Conservation (phyloP, 64 coral and sea anemone species). For the Actinia equina region DNA sequence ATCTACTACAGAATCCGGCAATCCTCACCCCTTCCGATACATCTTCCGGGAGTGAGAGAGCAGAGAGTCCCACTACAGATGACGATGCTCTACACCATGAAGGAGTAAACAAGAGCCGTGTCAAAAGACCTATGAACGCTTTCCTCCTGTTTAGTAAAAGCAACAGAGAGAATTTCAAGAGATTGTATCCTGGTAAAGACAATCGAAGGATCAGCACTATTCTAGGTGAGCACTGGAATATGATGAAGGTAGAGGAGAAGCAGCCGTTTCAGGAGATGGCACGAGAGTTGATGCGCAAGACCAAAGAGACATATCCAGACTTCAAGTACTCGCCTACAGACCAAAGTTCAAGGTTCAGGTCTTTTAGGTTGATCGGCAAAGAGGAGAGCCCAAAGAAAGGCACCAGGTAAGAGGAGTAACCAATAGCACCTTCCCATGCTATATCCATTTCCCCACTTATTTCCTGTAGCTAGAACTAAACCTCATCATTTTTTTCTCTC, state of each 20-base stretch:
- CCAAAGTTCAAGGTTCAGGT: not conserved
- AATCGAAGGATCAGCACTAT: slow-evolving; percentile 52
- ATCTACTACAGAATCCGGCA: not conserved
- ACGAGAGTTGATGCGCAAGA: slow-evolving; percentile 46
- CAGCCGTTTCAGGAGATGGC: slow-evolving; percentile 35
- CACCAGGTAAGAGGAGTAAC: not conserved
- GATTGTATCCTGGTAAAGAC: slow-evolving; percentile 41
- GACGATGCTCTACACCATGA: not conserved
- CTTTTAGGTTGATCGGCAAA: not conserved
- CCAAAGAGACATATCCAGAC: slow-evolving; percentile 51
- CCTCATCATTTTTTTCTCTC: not conserved
- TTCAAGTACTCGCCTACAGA: slow-evolving; percentile 47
- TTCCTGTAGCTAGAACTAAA: not conserved
- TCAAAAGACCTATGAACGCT: slow-evolving; percentile 67
- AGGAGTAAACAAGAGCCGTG: not conserved
- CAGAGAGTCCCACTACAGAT: not conserved
- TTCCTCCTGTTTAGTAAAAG: slow-evolving; percentile 48
- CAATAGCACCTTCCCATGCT: not conserved
- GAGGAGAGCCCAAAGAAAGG: slow-evolving; percentile 16
- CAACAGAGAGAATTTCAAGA: slow-evolving; percentile 36
- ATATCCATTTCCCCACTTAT: too few relatives aligned
- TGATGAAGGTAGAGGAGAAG: slow-evolving; percentile 42
- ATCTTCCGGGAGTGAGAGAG: slow-evolving; percentile 4
- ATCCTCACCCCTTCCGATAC: not conserved
- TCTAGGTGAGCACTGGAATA: slow-evolving; percentile 44